A percentile compares a stretch with the other conserved stretches of the same genome.
phyloP scores from a whole-genome alignment of 2,888 invertebrate genomes.

The Cecidostiba fungosa region DNA sequence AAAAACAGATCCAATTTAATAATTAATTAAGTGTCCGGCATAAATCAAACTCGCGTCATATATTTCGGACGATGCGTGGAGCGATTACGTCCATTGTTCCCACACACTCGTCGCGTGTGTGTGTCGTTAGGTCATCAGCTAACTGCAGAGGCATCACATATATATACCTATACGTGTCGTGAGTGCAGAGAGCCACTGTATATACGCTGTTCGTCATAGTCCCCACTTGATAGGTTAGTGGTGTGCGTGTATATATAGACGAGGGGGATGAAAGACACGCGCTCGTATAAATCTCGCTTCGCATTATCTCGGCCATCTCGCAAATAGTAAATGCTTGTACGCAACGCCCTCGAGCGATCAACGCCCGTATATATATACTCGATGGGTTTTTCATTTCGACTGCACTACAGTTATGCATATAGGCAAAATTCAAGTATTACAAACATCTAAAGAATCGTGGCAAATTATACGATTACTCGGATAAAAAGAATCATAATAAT shows the following conservation, averaged over 20 bases:
- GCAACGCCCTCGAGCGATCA: slow-evolving; percentile 68
- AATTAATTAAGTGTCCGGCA: slow-evolving; percentile 59
- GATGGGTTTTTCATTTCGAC: slow-evolving; percentile 52
- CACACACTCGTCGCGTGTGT: not conserved
- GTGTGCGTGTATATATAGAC: slow-evolving; percentile 2
- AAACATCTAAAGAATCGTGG: not conserved
- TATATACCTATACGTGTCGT: slow-evolving; percentile 60
- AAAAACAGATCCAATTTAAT: slow-evolving; percentile 56
- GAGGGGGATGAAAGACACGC: slow-evolving; percentile 69
- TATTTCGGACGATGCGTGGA: slow-evolving; percentile 24
- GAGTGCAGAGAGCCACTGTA: slow-evolving; percentile 49
- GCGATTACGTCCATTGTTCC: slow-evolving; percentile 55
- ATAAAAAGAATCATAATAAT: too few relatives aligned
- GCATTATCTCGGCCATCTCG: slow-evolving; percentile 75
- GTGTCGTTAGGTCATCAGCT: slow-evolving; percentile 54
- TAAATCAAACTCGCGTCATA: slow-evolving; percentile 60
- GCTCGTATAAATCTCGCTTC: slow-evolving; percentile 74
- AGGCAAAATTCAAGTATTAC: not conserved
- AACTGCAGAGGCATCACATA: slow-evolving; percentile 28
- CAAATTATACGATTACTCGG: not conserved
- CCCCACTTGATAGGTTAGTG: slow-evolving; percentile 36
- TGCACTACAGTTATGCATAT: slow-evolving; percentile 6
- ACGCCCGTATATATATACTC: slow-evolving; percentile 45
- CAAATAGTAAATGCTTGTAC: slow-evolving; percentile 76
- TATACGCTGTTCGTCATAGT: not conserved